These are phyloP conservation scores for Trichosurus vulpecula DNA, from an alignment of 2,797 vertebrate species.

Conservation along the genomic window DNA sequence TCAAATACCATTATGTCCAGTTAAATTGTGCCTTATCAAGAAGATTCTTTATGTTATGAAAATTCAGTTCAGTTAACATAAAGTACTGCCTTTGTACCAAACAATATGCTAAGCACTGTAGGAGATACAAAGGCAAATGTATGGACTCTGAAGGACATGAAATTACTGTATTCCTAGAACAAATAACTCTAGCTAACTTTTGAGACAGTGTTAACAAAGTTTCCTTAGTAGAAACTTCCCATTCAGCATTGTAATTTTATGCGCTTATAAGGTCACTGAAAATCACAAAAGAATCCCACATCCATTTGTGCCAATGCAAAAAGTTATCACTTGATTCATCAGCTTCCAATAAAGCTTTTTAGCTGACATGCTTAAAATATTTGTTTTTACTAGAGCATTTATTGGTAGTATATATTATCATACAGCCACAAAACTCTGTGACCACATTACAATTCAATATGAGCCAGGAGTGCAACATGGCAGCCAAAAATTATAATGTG, in stretches of 20 bases:
- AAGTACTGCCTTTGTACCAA: not conserved
- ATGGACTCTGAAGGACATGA: not conserved
- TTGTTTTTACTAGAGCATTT: slow-evolving; percentile 30
- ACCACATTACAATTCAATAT: not conserved
- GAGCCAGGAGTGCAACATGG: not conserved
- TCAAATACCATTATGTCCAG: not conserved
- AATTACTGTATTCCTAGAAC: not conserved
- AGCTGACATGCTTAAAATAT: not conserved
- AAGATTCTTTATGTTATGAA: not conserved
- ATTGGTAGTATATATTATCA: slow-evolving; percentile 24
- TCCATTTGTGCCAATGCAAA: not conserved
- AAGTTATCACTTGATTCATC: not conserved
- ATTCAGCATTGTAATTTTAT: not conserved
- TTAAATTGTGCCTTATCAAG: not conserved
- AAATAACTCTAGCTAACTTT: not conserved
- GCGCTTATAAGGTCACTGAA: not conserved
- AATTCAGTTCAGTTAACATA: not conserved
- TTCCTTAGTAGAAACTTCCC: slow-evolving; percentile 33
- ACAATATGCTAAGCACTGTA: not conserved
- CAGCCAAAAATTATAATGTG: not conserved
- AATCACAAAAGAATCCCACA: slow-evolving; percentile 14
- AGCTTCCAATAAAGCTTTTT: not conserved
- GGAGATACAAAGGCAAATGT: not conserved
- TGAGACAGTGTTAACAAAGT: not conserved
- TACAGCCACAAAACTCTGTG: not conserved